Percentiles rank a stretch among this genome's conserved stretches.
Conservation (phyloP, 2,797 vertebrate genomes). For the Tadarida brasiliensis region DNA sequence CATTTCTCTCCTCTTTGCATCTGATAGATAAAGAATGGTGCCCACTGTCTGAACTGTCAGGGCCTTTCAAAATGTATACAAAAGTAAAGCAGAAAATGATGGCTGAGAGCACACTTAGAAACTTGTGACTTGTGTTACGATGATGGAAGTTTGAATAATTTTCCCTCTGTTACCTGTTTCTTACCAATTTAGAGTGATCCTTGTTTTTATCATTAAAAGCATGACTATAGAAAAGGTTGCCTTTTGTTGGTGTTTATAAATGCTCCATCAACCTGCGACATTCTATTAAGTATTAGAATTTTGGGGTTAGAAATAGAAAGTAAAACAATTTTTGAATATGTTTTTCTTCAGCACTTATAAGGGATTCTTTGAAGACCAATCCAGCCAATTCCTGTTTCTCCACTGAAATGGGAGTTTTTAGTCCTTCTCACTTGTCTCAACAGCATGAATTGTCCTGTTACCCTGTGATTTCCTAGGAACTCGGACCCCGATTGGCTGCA, state of each 20-base stretch:
- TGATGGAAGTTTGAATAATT: not conserved
- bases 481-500: conserved; percentile 97
- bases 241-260: not conserved
- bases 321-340: not conserved
- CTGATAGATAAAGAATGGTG: not conserved
- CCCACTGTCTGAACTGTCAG: not conserved
- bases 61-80: not conserved
- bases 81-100: not conserved
- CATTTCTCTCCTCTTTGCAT: not conserved
- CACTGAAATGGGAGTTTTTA: not conserved
- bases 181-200: not conserved
- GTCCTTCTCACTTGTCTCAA: not conserved
- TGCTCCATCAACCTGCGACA: not conserved
- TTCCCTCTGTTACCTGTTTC: not conserved
- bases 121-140: not conserved
- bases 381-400: not conserved
- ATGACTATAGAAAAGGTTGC: not conserved
- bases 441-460: not conserved
- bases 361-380: not conserved
- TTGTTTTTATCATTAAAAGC: conserved; percentile 2
- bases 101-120: not conserved
- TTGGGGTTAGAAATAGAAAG: not conserved
- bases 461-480: conserved; percentile 89
- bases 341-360: not conserved
- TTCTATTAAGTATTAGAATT: not conserved